phyloP scores from a whole-genome alignment of 2,888 invertebrate species.

The Dascillus cervinus region DNA sequence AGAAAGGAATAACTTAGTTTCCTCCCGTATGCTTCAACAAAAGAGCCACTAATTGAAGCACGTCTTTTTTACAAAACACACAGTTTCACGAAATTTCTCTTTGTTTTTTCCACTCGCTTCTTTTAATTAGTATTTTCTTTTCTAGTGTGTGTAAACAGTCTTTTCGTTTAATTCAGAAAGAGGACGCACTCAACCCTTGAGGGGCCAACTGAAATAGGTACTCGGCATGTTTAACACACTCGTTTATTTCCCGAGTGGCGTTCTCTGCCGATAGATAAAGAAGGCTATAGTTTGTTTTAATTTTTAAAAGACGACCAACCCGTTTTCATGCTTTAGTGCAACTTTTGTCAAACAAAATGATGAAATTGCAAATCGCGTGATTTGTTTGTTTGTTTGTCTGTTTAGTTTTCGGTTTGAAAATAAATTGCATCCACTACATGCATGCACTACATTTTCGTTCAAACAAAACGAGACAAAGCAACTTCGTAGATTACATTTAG shows the following conservation, averaged over 20 bases:
- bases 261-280: slow-evolving; percentile 12
- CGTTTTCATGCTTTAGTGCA: slow-evolving; percentile 5
- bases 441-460: no score
- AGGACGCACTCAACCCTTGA: no score
- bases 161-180: slow-evolving; percentile 13
- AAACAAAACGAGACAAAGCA: no score
- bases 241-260: slow-evolving; percentile 16
- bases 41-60: no score
- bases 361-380: slow-evolving; percentile 4
- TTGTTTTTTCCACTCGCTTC: no score
- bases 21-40: no score
- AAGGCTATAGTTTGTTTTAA: slow-evolving; percentile 11
- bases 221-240: slow-evolving; percentile 15
- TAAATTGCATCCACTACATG: no score
- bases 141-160: slow-evolving; percentile 8
- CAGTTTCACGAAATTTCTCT: no score
- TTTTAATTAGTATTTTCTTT: slow-evolving; percentile 1
- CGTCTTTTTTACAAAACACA: no score
- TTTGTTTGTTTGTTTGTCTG: slow-evolving; percentile 6
- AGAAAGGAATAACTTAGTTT: no score
- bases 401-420: no score
- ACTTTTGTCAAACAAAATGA: slow-evolving; percentile 1
- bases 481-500: no score
- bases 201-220: slow-evolving; percentile 9
- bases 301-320: slow-evolving; percentile 11